Percentiles rank a stretch among this genome's conserved stretches.
phyloP scores from a whole-genome alignment of 1,140 invertebrate species.

The Leptinotarsa defecta region DNA sequence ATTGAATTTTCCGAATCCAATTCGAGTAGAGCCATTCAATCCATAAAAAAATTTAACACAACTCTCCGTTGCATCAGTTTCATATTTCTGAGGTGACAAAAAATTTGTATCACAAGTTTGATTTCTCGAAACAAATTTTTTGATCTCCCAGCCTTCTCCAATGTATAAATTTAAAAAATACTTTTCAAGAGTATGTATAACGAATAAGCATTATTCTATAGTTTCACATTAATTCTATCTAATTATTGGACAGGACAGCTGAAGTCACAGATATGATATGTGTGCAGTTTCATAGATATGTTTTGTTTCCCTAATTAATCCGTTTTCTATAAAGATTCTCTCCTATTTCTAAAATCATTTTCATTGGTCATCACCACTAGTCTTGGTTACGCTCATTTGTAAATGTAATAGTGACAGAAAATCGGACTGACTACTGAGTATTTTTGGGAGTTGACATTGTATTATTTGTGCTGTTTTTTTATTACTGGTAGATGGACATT shows the following conservation, averaged over 20 bases:
- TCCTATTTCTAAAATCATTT: neutral
- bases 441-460: too few species aligned
- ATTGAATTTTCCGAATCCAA: too few species aligned
- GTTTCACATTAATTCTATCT: slow-evolving; percentile 43
- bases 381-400: too few species aligned
- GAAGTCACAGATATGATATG: slow-evolving; percentile 53
- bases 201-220: slow-evolving; percentile 39
- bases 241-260: slow-evolving; percentile 55
- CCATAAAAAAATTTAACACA: too few species aligned
- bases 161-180: slow-evolving; percentile 52
- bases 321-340: neutral
- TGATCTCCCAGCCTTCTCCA: slow-evolving; percentile 32
- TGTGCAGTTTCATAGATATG: slow-evolving; percentile 43
- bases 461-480: too few species aligned
- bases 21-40: too few species aligned
- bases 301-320: slow-evolving; percentile 13
- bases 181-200: slow-evolving; percentile 47
- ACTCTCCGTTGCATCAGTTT: too few species aligned
- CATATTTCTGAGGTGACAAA: neutral
- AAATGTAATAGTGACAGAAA: too few species aligned
- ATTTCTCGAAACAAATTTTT: slow-evolving; percentile 24
- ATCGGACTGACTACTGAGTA: too few species aligned
- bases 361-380: neutral
- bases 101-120: neutral
- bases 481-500: too few species aligned